Conservation (phyloP, 1,140 invertebrate genomes). For the Drosophila ironensis region DNA sequence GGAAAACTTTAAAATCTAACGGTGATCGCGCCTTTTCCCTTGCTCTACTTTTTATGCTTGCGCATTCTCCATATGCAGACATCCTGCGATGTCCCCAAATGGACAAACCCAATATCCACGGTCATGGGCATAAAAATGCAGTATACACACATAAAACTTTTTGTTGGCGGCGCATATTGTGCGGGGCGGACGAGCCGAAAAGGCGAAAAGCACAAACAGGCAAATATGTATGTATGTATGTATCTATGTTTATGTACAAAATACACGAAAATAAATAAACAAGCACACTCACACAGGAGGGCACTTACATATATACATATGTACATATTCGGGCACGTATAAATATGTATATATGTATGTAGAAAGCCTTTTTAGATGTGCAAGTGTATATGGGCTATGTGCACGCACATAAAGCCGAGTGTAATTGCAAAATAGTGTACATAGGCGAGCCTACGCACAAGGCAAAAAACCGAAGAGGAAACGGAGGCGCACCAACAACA, state of each 20-base stretch:
- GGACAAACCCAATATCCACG: constrained; percentile 8
- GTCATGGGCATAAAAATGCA: constrained; percentile 57
- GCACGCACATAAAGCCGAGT: no score
- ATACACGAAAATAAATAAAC: constrained; percentile 32
- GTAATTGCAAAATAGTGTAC: constrained; percentile 78
- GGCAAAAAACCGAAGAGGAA: neutral
- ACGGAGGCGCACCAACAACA: constrained; percentile 3
- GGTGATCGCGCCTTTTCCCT: no score
- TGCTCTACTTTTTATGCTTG: no score
- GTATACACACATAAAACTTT: constrained; percentile 61
- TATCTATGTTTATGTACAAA: constrained; percentile 36
- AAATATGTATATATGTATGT: no score
- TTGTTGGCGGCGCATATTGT: constrained; percentile 36
- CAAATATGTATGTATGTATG: no score
- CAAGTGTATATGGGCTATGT: constrained; percentile 26
- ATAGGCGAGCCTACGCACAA: constrained; percentile 69
- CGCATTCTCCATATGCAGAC: neutral
- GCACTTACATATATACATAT: constrained; percentile 1
- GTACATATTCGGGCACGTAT: no score
- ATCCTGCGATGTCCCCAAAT: neutral
- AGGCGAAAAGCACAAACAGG: constrained; percentile 21
- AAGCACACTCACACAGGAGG: constrained; percentile 22
- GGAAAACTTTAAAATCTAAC: no score
- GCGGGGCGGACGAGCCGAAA: constrained; percentile 14
- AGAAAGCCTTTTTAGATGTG: no score